phyloP scores from a whole-genome alignment of 2,888 invertebrate species.

The Trilocha varians region DNA sequence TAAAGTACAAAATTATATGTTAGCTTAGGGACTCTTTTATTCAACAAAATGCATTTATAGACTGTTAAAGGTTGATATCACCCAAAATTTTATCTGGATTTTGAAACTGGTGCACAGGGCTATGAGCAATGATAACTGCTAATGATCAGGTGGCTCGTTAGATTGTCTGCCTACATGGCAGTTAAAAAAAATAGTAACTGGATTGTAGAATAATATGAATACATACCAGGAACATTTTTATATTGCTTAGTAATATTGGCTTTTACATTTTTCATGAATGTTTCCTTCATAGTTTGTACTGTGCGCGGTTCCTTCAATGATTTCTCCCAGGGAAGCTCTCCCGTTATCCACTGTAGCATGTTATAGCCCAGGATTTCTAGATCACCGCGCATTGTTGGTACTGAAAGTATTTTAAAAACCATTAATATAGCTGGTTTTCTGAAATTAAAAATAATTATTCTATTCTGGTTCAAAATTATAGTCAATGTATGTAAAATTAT shows the following conservation, averaged over 20 bases:
- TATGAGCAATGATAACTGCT: not conserved
- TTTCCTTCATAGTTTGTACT: conserved; percentile 80
- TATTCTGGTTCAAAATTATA: too few species aligned
- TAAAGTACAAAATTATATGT: too few species aligned
- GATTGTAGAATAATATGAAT: too few species aligned
- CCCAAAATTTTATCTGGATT: too few species aligned
- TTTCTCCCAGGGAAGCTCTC: conserved; percentile 88
- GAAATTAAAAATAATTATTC: too few species aligned
- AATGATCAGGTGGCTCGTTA: not conserved
- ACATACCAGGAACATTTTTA: conserved; percentile 46
- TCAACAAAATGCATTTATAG: too few species aligned
- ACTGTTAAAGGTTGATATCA: too few species aligned
- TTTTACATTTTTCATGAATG: conserved; percentile 74
- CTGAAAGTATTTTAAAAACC: too few species aligned
- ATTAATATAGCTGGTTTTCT: too few species aligned
- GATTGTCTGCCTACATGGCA: not conserved
- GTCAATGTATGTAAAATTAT: too few species aligned
- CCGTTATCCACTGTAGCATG: conserved; percentile 91
- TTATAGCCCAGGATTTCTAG: conserved; percentile 96
- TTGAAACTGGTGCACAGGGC: not conserved
- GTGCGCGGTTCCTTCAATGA: conserved; percentile 71
- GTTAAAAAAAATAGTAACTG: not conserved
- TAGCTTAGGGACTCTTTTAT: too few species aligned
- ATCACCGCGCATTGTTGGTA: conserved; percentile 91
- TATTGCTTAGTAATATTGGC: conserved; percentile 50